Conservation (phyloP, 1,140 invertebrate species). For the Delia radicum region DNA sequence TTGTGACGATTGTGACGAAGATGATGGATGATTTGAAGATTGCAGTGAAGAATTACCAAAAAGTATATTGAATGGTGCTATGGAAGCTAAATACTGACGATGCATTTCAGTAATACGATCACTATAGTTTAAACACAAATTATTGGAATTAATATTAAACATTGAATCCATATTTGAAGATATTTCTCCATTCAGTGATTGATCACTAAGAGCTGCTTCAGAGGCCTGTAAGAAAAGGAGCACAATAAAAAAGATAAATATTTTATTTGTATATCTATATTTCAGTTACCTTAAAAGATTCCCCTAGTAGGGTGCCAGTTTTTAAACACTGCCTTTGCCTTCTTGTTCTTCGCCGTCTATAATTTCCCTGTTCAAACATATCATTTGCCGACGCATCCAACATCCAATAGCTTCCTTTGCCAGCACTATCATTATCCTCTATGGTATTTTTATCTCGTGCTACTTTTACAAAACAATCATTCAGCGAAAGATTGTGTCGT, state of each 20-base stretch:
- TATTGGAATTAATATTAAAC: background rate
- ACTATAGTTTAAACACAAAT: constrained; percentile 40
- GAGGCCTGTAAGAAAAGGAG: background rate
- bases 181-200: background rate
- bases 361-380: constrained; percentile 92
- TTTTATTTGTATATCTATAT: background rate
- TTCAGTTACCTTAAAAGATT: background rate
- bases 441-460: constrained; percentile 72
- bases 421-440: constrained; percentile 61
- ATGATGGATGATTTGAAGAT: background rate
- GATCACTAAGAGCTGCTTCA: background rate
- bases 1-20: background rate
- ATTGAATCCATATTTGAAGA: background rate
- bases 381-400: constrained; percentile 80
- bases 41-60: constrained; percentile 34
- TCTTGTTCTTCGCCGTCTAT: constrained; percentile 65
- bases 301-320: background rate
- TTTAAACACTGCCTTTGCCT: constrained; percentile 46
- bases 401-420: constrained; percentile 86
- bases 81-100: constrained; percentile 49
- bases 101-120: constrained; percentile 52
- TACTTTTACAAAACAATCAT: constrained; percentile 92
- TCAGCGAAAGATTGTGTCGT: constrained; percentile 84
- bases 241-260: background rate
- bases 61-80: constrained; percentile 49